A percentile compares a stretch with the other conserved stretches of the same genome.
These are phyloP conservation scores for Dreissena rostriformis DNA, from an alignment of 1,140 invertebrate species.

Conservation along the genomic window DNA sequence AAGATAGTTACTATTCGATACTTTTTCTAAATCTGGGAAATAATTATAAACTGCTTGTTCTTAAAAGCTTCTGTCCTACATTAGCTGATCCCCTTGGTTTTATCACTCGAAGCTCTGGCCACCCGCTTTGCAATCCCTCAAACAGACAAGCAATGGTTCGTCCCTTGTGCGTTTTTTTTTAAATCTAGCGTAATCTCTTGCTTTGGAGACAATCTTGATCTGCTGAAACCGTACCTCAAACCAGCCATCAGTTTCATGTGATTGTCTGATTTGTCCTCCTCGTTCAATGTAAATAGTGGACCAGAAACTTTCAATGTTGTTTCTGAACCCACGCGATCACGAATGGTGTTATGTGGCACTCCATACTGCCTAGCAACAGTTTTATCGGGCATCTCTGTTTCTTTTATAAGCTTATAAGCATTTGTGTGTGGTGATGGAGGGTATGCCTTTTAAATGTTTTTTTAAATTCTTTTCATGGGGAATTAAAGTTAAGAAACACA, in stretches of 20 bases:
- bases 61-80: too few species aligned
- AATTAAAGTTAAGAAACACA: too few species aligned
- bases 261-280: constrained; percentile 5
- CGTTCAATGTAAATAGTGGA: constrained; percentile 3
- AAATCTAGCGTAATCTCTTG: not conserved
- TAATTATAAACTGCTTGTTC: too few species aligned
- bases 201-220: constrained; percentile 1
- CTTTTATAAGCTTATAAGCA: not conserved
- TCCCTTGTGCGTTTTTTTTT: not conserved
- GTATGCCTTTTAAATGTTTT: not conserved
- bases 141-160: too few species aligned
- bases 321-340: not conserved
- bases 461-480: too few species aligned
- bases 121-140: too few species aligned
- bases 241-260: not conserved
- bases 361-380: constrained; percentile 5
- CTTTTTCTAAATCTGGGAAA: too few species aligned
- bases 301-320: not conserved
- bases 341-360: not conserved
- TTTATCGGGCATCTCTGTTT: constrained; percentile 5
- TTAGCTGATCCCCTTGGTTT: too few species aligned
- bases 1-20: too few species aligned
- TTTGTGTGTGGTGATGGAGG: constrained; percentile 1
- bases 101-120: too few species aligned
- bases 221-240: constrained; percentile 8